A percentile compares a stretch with the other conserved stretches of the same genome.
These are phyloP conservation scores for Thamnaconus septentrionalis DNA, from an alignment of 2,113 vertebrate species.

Conservation along the genomic window DNA sequence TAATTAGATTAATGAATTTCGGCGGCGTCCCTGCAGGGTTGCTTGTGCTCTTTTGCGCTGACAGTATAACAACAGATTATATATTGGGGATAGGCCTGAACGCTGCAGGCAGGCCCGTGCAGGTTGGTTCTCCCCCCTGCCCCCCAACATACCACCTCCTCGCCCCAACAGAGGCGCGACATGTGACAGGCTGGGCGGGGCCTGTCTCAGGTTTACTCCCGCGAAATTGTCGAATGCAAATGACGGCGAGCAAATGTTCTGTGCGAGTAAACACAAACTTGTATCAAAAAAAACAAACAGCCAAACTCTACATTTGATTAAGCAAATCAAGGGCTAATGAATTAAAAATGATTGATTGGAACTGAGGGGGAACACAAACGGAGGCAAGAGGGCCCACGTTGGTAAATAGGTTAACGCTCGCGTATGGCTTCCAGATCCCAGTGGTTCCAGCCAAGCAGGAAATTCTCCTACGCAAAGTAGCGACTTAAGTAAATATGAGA, in stretches of 20 bases:
- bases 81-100: slow-evolving; percentile 84
- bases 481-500: too few species aligned
- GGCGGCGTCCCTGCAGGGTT: slow-evolving; percentile 90
- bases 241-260: slow-evolving; percentile 51
- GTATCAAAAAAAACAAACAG: slow-evolving; percentile 40
- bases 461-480: too few species aligned
- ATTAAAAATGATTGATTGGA: slow-evolving; percentile 63
- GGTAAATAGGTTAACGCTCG: slow-evolving; percentile 47
- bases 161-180: slow-evolving; percentile 42
- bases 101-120: slow-evolving; percentile 84
- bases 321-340: slow-evolving; percentile 48
- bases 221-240: slow-evolving; percentile 82
- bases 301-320: slow-evolving; percentile 54
- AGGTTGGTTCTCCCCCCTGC: slow-evolving; percentile 72
- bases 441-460: too few species aligned
- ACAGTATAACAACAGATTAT: slow-evolving; percentile 96
- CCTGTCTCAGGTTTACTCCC: slow-evolving; percentile 80
- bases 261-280: slow-evolving; percentile 49
- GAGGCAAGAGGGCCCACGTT: slow-evolving; percentile 31
- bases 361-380: slow-evolving; percentile 38
- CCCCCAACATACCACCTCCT: too few species aligned
- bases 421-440: slow-evolving; percentile 44
- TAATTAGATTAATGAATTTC: slow-evolving; percentile 99
- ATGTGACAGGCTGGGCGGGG: slow-evolving; percentile 83
- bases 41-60: slow-evolving; percentile 87